Evolutionary conservation across 2,888 invertebrate genomes (phyloP), one percentile per base, ranked within the genome.

Genomic region (Pseudeuparius sepicola): DNA sequence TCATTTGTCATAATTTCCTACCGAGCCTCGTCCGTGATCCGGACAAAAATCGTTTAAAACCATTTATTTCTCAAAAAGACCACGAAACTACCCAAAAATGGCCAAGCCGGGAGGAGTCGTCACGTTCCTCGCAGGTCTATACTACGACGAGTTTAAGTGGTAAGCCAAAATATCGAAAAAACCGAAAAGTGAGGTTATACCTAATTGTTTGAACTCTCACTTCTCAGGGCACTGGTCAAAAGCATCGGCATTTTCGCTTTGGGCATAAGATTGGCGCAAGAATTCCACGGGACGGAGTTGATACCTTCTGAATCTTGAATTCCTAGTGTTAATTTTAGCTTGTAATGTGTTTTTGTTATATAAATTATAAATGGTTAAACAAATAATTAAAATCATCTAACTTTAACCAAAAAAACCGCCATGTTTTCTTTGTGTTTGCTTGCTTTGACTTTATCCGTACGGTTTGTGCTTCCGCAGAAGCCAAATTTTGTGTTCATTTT

Each of bases 111-210:
- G 55, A 42, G 68, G 70, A 48, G 60, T 74, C 31, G 52, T 72
- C 26, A 57, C 62, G 36, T 67, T 75, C 43, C 46, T 81, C 11
- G 75, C 73, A 56, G 71, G 71, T 49, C 65, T 83, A 39, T 84
- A 84, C 53, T 64, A 76, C 52, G 80, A 83, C 57, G 80, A 81
- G 38, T 83, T 78, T 49, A 82, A 81, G 67, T 84, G 84, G 84
- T 81, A 63, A 68, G 67, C n/a, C n/a, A n/a, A n/a, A n/a, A n/a
- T n/a, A n/a, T n/a, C 14, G 14, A 13, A 7, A 20, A 17, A 16
- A 10, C 10, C 20, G n/a, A 25, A 16, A 2, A 7, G 23, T 34
- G n/a, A 34, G 34, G 34, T 34, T 34, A 34, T 34, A 2, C n/a
- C 7, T 16, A 26, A 5, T 14, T 13, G 6, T 14, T 14, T 14